phyloP scores from a whole-genome alignment of 2,113 vertebrate species.

The Collichthys lucidus region DNA sequence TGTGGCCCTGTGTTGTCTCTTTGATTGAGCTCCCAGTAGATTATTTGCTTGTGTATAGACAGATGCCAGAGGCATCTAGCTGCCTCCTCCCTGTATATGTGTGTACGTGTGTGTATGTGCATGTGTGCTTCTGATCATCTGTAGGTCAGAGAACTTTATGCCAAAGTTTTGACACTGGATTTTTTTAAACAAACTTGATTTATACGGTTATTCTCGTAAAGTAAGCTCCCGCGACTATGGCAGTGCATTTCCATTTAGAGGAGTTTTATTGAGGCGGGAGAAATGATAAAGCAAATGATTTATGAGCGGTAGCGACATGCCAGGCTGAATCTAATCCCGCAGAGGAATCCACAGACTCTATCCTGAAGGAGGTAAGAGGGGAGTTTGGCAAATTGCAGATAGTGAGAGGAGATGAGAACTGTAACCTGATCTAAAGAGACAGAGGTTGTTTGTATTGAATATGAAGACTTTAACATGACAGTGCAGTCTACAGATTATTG shows the following conservation, averaged over 20 bases:
- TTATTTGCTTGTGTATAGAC: slow-evolving; percentile 41
- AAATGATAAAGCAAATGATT: slow-evolving; percentile 76
- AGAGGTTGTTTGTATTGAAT: slow-evolving; percentile 35
- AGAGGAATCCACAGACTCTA: slow-evolving; percentile 5
- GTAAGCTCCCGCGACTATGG: slow-evolving; percentile 56
- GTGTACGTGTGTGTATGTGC: background rate
- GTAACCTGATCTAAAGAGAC: slow-evolving; percentile 32
- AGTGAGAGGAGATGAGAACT: slow-evolving; percentile 37
- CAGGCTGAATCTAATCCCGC: slow-evolving; percentile 63
- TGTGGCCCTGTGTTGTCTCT: slow-evolving; percentile 29
- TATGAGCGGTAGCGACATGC: slow-evolving; percentile 60
- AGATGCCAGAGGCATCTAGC: slow-evolving; percentile 38
- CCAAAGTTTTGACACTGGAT: slow-evolving; percentile 3
- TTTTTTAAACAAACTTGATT: slow-evolving; percentile 72
- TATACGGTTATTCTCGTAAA: slow-evolving; percentile 66
- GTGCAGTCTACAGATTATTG: slow-evolving; percentile 23
- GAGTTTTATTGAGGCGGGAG: slow-evolving; percentile 67
- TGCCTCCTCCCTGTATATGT: background rate
- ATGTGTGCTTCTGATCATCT: slow-evolving; percentile 28
- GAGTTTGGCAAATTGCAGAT: slow-evolving; percentile 61
- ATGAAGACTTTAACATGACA: slow-evolving; percentile 36
- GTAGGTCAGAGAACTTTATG: slow-evolving; percentile 22
- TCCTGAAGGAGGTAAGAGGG: slow-evolving; percentile 43
- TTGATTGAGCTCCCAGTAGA: slow-evolving; percentile 39
- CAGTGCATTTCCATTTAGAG: slow-evolving; percentile 80